phyloP scores from a whole-genome alignment of 2,888 invertebrate species.

The Agriopis marginaria region DNA sequence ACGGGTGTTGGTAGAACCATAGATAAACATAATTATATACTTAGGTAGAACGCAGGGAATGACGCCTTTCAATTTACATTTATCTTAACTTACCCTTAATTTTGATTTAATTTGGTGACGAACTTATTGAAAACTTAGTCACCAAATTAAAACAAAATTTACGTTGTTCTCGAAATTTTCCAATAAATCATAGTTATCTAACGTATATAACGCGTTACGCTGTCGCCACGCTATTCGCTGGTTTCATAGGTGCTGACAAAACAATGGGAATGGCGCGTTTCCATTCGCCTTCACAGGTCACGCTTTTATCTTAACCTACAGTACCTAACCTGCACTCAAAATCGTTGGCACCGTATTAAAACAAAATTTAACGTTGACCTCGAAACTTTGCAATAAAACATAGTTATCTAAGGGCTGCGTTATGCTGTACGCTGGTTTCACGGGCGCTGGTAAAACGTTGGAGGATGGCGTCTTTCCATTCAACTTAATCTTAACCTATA shows the following conservation, averaged over 20 bases:
- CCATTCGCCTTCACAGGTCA: constrained; percentile 42
- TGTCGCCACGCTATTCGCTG: constrained; percentile 27
- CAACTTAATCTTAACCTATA: not conserved
- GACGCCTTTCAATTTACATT: constrained; percentile 38
- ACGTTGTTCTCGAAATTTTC: not conserved
- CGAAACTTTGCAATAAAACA: not conserved
- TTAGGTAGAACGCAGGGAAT: constrained; percentile 1
- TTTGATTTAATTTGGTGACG: too few species aligned
- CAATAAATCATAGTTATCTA: constrained; percentile 13
- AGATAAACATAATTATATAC: too few species aligned
- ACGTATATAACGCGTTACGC: constrained; percentile 26
- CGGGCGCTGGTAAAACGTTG: not conserved
- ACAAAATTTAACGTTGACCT: not conserved
- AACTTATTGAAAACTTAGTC: not conserved
- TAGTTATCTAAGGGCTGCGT: not conserved
- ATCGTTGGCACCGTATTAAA: not conserved
- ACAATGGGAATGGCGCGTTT: constrained; percentile 15
- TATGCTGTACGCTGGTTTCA: not conserved
- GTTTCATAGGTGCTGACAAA: constrained; percentile 29
- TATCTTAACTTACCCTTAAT: not conserved
- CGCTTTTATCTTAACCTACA: constrained; percentile 11
- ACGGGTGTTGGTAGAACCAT: constrained; percentile 23
- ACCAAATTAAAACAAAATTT: too few species aligned
- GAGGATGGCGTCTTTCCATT: not conserved
- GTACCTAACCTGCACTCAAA: not conserved